Evolutionary conservation across 2,113 vertebrate species (phyloP).

Genomic region (Neoarius graeffei): DNA sequence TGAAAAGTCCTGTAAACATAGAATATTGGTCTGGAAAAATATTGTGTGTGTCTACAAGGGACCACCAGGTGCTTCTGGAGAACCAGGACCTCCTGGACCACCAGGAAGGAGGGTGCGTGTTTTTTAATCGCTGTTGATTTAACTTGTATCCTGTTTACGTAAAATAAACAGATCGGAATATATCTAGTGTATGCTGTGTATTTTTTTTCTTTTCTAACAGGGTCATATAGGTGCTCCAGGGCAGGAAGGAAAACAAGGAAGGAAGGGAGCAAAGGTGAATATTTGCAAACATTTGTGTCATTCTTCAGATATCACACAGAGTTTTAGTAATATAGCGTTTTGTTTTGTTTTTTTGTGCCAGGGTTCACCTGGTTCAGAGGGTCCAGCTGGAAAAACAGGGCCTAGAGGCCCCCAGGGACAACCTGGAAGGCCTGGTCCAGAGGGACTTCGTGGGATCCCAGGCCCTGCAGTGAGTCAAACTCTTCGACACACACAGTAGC

Average conservation of each 20-base stretch:
- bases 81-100: slow-evolving; percentile 82
- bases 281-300: neutral
- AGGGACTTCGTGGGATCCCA: slow-evolving; percentile 87
- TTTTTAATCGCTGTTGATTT: neutral
- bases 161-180: neutral
- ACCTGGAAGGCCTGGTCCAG: slow-evolving; percentile 78
- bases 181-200: neutral
- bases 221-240: slow-evolving; percentile 78
- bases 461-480: slow-evolving; percentile 81
- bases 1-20: neutral
- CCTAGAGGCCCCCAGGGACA: slow-evolving; percentile 82
- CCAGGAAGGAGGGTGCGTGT: slow-evolving; percentile 84
- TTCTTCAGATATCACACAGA: neutral
- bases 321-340: too few species aligned
- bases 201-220: slow-evolving; percentile 60
- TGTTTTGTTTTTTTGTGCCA: slow-evolving; percentile 51
- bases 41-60: slow-evolving; percentile 71
- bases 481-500: slow-evolving; percentile 9
- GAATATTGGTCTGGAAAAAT: slow-evolving; percentile 1
- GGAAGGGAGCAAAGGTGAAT: slow-evolving; percentile 86
- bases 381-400: slow-evolving; percentile 79
- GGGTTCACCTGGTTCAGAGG: slow-evolving; percentile 78
- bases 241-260: slow-evolving; percentile 84
- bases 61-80: slow-evolving; percentile 83
- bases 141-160: neutral